These are phyloP conservation scores for Tetragonula carbonaria DNA, from an alignment of 2,888 invertebrate species.

Conservation along the genomic window DNA sequence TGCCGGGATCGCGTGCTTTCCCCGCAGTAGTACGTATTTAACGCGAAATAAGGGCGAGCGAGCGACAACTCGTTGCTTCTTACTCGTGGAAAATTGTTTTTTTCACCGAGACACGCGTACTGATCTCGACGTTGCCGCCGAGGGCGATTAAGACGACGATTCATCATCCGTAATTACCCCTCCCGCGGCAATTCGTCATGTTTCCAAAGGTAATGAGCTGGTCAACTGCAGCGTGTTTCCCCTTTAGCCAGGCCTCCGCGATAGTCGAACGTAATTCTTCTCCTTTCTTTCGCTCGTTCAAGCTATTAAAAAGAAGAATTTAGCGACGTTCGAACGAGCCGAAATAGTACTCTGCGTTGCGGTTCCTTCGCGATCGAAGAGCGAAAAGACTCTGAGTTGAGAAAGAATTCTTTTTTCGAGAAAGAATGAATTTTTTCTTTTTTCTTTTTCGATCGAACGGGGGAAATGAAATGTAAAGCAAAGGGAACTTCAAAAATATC, in stretches of 20 bases:
- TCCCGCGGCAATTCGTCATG: slow-evolving; percentile 43
- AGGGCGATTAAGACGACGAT: slow-evolving; percentile 45
- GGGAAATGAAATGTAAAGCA: no score
- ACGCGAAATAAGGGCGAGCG: no score
- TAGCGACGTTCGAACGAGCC: no score
- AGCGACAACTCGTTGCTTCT: slow-evolving; percentile 7
- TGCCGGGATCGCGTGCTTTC: not conserved
- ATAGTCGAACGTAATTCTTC: not conserved
- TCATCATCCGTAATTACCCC: slow-evolving; percentile 50
- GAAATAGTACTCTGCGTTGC: no score
- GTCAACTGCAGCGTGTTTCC: slow-evolving; percentile 25
- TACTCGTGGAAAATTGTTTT: slow-evolving; percentile 30
- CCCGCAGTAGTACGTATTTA: not conserved
- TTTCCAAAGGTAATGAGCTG: slow-evolving; percentile 49
- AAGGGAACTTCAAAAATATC: no score
- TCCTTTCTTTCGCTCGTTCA: not conserved
- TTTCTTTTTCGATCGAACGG: no score
- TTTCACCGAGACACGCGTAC: slow-evolving; percentile 19
- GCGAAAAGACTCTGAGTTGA: no score
- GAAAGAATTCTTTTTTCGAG: no score
- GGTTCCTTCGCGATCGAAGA: no score
- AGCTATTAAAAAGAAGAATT: no score
- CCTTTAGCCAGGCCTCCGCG: not conserved
- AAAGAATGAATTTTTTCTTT: no score
- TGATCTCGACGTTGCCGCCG: slow-evolving; percentile 39